Percentiles rank a stretch among this genome's conserved stretches.
Evolutionary conservation across 2,113 vertebrate species (phyloP).

Genomic region (Chloroceryle aenea): DNA sequence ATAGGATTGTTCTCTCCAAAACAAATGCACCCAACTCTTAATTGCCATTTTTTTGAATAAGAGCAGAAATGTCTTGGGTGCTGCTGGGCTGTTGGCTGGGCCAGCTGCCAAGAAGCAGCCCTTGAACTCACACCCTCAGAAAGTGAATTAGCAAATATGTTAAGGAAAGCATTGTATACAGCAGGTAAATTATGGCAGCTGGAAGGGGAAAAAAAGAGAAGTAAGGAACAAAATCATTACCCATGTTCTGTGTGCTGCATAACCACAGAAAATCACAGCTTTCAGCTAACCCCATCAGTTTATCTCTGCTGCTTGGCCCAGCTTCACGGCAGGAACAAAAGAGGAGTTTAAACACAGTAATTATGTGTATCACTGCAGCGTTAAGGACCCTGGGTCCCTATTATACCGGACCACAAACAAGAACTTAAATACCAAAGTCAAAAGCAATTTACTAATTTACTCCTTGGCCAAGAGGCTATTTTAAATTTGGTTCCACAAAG

Average conservation of each 20-base stretch:
- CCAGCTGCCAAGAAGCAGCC: background rate
- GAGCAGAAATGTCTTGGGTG: background rate
- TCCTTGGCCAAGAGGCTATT: background rate
- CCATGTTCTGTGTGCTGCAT: background rate
- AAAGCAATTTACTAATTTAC: background rate
- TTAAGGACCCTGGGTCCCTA: background rate
- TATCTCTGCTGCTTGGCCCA: background rate
- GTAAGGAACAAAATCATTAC: background rate
- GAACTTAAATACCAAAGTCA: background rate
- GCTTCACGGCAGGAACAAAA: background rate
- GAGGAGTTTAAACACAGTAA: background rate
- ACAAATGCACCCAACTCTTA: background rate
- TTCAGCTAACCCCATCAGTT: background rate
- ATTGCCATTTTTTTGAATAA: fast-evolving
- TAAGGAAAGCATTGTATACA: background rate
- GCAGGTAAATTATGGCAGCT: background rate
- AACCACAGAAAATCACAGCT: background rate
- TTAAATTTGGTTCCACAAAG: background rate
- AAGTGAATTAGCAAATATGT: background rate
- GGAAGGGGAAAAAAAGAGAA: background rate
- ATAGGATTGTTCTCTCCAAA: background rate
- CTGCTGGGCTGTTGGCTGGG: background rate
- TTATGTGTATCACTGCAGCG: background rate
- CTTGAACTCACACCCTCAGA: background rate
- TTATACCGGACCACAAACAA: background rate